Conservation (phyloP, 2,888 invertebrate genomes). For the Drosophila quasianomalipes region DNA sequence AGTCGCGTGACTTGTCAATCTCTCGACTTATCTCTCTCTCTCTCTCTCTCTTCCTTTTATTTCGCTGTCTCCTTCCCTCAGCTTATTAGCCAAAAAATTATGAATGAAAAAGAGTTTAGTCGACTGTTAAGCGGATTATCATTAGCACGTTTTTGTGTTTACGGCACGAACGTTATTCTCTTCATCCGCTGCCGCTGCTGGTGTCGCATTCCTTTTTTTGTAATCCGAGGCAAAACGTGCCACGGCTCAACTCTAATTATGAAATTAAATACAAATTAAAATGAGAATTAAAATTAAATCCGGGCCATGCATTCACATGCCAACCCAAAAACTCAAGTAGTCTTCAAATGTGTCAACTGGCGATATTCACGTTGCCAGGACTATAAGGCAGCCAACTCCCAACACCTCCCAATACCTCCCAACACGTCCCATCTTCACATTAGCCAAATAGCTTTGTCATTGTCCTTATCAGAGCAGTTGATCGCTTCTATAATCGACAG, state of each 20-base stretch:
- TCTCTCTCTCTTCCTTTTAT: too few species aligned
- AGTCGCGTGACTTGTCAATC: slow-evolving; percentile 51
- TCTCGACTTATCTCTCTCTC: slow-evolving; percentile 15
- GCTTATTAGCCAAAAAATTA: slow-evolving; percentile 60
- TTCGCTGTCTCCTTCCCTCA: background rate
- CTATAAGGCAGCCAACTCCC: background rate
- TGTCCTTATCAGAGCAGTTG: slow-evolving; percentile 41
- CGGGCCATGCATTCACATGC: slow-evolving; percentile 3
- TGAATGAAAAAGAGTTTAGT: slow-evolving; percentile 57
- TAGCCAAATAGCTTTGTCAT: slow-evolving; percentile 21
- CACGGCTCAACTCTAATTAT: slow-evolving; percentile 71
- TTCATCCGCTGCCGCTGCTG: slow-evolving; percentile 1
- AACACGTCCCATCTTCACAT: background rate
- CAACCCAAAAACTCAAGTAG: background rate
- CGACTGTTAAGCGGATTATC: slow-evolving; percentile 63
- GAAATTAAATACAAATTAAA: slow-evolving; percentile 76
- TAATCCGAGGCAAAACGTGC: slow-evolving; percentile 64
- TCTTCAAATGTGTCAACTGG: slow-evolving; percentile 22
- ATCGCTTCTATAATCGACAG: slow-evolving; percentile 23
- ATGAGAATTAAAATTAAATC: slow-evolving; percentile 47
- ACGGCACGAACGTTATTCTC: slow-evolving; percentile 1
- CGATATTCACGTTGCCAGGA: slow-evolving; percentile 36
- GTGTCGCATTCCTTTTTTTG: slow-evolving; percentile 55
- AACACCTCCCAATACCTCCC: background rate
- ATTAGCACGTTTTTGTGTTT: slow-evolving; percentile 51